phyloP scores from a whole-genome alignment of 2,888 invertebrate genomes.

The Leptinotarsa tumamoca region DNA sequence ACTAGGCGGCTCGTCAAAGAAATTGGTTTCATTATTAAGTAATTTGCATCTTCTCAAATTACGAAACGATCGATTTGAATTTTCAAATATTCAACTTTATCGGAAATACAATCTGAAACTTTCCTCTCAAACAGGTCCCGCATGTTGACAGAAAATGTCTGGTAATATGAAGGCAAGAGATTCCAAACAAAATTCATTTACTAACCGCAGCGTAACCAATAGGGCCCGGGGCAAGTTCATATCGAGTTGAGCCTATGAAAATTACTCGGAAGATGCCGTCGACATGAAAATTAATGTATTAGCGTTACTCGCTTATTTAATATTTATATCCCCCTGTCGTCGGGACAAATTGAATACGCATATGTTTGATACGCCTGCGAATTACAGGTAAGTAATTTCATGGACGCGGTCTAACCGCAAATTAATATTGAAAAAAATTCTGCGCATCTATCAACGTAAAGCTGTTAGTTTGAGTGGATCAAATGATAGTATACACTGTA shows the following conservation, averaged over 20 bases:
- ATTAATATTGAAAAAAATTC: not conserved
- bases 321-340: conserved; percentile 55
- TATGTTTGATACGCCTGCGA: conserved; percentile 53
- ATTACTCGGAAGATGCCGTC: conserved; percentile 20
- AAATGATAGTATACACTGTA: no score
- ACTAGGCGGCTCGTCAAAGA: no score
- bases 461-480: not conserved
- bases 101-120: not conserved
- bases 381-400: conserved; percentile 47
- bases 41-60: no score
- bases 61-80: no score
- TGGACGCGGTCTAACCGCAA: not conserved
- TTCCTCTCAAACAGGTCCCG: not conserved
- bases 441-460: not conserved
- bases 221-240: not conserved
- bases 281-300: conserved; percentile 57
- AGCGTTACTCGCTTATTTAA: conserved; percentile 53
- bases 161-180: not conserved
- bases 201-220: not conserved
- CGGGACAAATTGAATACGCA: conserved; percentile 59
- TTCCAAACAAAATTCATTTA: not conserved
- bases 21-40: no score
- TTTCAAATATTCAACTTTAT: no score
- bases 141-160: conserved; percentile 1
- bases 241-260: conserved; percentile 12